Base-by-base conservation (phyloP, 2,113 vertebrate species). In the Aspidoscelis tigris region DNA sequence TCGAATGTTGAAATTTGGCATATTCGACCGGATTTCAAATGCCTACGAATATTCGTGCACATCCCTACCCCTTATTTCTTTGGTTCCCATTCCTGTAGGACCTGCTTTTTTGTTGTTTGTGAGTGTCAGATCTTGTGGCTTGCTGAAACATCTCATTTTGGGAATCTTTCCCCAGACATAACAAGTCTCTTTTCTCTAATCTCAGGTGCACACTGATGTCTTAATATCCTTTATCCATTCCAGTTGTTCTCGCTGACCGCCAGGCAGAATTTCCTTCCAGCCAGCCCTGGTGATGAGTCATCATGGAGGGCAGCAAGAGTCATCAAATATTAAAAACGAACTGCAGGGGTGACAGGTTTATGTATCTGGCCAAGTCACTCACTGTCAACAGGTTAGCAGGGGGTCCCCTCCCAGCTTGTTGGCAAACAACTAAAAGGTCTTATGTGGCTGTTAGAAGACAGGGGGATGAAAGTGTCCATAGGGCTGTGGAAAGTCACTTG, bases 361-460 rank as follows among this genome's bases (percentile, higher is more conserved):
- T 72, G 84, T 84, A 90, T 47, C 53, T 80, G 86, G 85, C 24
- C 24, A 20, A 88, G 85, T 26, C 87, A 84, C 47, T 21, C 71
- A 66, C 83, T 84, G 76, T 66, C 83, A 65, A 55, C 26, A 80
- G 84, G 80, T 86, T 89, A 88, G 89, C 88, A 80, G 91, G 47
- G 77, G 76, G 89, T 88, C 44, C n/a, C 79, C 68, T 50, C 86
- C 88, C 70, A 82, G 71, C 72, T 91, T 88, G 53, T 65, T 84
- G 80, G 4, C 65, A 75, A 92, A 58, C 80, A 83, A 80, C 65
- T 77, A 81, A 83, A 91, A 72, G 65, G 80, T 33, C 4, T 92
- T n/a, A 68, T 41, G 74, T 72, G 79, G 87, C 75, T 73, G 24
- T 74, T 83, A 85, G 41, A 86, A 61, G 58, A 61, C 14, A 18